These are phyloP conservation scores for Valencia hispanica DNA, from an alignment of 2,797 vertebrate genomes.

Conservation along the genomic window DNA sequence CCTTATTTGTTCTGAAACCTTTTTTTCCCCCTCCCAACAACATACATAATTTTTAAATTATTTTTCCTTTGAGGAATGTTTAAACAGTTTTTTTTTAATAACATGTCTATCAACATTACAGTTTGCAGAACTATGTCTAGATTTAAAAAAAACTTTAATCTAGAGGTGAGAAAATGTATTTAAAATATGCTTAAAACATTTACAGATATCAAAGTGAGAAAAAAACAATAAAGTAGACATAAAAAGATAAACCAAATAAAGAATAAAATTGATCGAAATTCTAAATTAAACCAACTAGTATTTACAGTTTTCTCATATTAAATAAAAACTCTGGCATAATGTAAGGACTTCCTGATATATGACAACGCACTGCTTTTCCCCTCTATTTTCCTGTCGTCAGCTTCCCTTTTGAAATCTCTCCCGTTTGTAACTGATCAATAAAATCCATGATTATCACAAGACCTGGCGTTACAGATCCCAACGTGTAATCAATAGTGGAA, in stretches of 20 bases:
- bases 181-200: background rate
- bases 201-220: background rate
- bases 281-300: background rate
- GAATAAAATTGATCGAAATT: background rate
- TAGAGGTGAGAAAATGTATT: background rate
- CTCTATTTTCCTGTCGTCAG: conserved; percentile 25
- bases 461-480: conserved; percentile 47
- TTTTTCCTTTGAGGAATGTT: background rate
- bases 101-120: background rate
- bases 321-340: background rate
- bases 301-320: background rate
- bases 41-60: background rate
- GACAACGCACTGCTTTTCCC: conserved; percentile 12
- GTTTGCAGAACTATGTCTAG: background rate
- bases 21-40: background rate
- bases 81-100: background rate
- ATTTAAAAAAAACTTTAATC: background rate
- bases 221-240: background rate
- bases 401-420: conserved; percentile 31
- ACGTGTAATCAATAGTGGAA: conserved; percentile 69
- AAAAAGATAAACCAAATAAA: background rate
- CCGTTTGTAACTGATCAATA: conserved; percentile 63
- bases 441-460: conserved; percentile 70
- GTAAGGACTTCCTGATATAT: conserved; percentile 11
- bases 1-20: background rate